phyloP scores from a whole-genome alignment of 2,888 invertebrate genomes.

The Epistrophella euchroma region DNA sequence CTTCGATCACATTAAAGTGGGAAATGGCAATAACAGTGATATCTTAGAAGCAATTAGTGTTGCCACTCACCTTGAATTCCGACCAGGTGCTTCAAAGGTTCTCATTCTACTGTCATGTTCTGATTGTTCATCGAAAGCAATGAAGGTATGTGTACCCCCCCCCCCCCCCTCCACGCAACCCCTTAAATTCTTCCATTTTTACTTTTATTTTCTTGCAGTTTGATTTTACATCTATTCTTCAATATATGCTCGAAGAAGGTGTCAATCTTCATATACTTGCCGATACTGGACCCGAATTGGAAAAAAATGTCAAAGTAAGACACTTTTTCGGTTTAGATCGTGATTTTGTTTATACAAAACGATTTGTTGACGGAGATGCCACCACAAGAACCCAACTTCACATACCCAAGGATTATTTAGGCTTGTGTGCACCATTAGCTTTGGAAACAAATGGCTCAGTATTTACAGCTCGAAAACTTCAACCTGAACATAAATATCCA shows the following conservation, averaged over 20 bases:
- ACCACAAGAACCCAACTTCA: slow-evolving; percentile 90
- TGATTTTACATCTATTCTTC: slow-evolving; percentile 92
- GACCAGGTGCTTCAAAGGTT: slow-evolving; percentile 93
- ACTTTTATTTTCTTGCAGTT: slow-evolving; percentile 84
- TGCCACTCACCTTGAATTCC: slow-evolving; percentile 90
- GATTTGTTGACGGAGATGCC: slow-evolving; percentile 90
- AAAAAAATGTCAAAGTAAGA: slow-evolving; percentile 89
- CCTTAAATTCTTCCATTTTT: not conserved
- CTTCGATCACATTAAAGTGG: slow-evolving; percentile 89
- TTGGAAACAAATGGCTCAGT: slow-evolving; percentile 92
- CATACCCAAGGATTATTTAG: slow-evolving; percentile 90
- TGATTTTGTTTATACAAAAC: slow-evolving; percentile 90
- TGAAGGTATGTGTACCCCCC: slow-evolving; percentile 85
- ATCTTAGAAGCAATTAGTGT: slow-evolving; percentile 91
- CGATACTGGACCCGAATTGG: slow-evolving; percentile 91
- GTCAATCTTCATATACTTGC: slow-evolving; percentile 93
- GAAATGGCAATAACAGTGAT: slow-evolving; percentile 86
- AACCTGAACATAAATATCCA: slow-evolving; percentile 85
- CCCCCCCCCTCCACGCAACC: too few relatives aligned
- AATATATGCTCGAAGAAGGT: slow-evolving; percentile 92
- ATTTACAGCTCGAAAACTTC: slow-evolving; percentile 87
- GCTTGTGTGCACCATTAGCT: slow-evolving; percentile 92
- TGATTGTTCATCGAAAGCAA: slow-evolving; percentile 88
- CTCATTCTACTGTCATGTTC: slow-evolving; percentile 93
- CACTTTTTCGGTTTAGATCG: slow-evolving; percentile 92